A percentile compares a stretch with the other conserved stretches of the same genome.
These are phyloP conservation scores for Acanthiza pusilla DNA, from an alignment of 2,797 vertebrate genomes.

Conservation along the genomic window DNA sequence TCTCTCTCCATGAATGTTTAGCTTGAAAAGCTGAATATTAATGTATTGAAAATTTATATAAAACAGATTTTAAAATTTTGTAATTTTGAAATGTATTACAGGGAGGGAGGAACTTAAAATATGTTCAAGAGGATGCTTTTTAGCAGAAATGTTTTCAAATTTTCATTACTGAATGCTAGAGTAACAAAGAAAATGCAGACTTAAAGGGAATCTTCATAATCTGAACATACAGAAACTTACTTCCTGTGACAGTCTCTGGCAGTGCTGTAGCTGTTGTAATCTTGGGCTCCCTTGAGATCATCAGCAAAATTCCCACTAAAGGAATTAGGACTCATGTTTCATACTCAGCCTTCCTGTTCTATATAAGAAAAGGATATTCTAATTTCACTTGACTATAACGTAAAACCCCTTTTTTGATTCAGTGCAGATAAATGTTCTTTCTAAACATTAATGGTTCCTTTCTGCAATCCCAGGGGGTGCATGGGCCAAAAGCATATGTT, in stretches of 20 bases:
- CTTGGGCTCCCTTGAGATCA: neutral
- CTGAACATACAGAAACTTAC: neutral
- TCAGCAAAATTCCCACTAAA: neutral
- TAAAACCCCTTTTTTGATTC: neutral
- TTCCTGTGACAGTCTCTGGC: neutral
- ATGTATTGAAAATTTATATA: neutral
- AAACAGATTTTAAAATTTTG: neutral
- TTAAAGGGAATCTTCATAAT: neutral
- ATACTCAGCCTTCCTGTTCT: neutral
- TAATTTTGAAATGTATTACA: neutral
- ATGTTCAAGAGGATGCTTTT: neutral
- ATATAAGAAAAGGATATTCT: neutral
- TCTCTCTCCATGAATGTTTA: neutral
- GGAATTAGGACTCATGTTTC: neutral
- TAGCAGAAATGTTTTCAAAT: neutral
- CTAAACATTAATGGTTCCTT: neutral
- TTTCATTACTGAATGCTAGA: neutral
- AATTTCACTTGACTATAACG: neutral
- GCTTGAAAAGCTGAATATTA: neutral
- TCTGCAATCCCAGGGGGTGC: conserved; percentile 82
- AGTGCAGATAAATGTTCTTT: neutral
- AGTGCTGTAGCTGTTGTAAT: neutral
- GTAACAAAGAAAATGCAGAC: neutral
- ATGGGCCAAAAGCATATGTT: conserved; percentile 91
- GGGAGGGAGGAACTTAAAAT: neutral